These are phyloP conservation scores for Philopotamus ludificatus DNA, from an alignment of 1,140 invertebrate genomes.

Conservation along the genomic window DNA sequence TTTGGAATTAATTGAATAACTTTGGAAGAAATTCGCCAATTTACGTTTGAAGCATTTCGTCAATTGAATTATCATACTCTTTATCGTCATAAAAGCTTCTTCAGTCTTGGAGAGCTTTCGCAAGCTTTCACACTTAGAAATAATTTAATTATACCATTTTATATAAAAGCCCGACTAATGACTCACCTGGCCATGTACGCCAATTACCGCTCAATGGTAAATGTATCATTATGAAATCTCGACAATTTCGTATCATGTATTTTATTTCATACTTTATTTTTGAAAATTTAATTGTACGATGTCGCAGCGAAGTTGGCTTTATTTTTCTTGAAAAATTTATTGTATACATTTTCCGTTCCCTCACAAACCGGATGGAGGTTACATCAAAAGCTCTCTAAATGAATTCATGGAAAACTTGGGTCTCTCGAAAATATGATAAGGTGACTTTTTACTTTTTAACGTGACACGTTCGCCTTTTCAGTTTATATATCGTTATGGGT, in stretches of 20 bases:
- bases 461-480: too few relatives aligned
- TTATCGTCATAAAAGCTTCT: conserved; percentile 36
- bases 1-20: conserved; percentile 20
- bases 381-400: neutral
- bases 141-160: conserved; percentile 38
- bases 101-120: conserved; percentile 20
- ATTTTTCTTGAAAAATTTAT: too few relatives aligned
- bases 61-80: conserved; percentile 36
- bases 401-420: neutral
- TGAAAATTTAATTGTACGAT: too few relatives aligned
- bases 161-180: conserved; percentile 31
- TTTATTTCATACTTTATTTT: too few relatives aligned
- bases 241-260: too few relatives aligned
- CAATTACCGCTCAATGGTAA: too few relatives aligned
- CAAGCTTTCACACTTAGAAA: conserved; percentile 37
- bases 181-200: conserved; percentile 10
- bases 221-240: too few relatives aligned
- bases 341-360: too few relatives aligned
- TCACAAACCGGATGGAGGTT: neutral
- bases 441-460: too few relatives aligned
- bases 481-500: too few relatives aligned
- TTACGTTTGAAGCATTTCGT: conserved; percentile 24
- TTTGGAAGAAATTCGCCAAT: conserved; percentile 25
- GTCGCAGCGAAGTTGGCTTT: too few relatives aligned
- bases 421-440: conserved; percentile 2